phyloP scores from a whole-genome alignment of 2,113 vertebrate species.

The Rhynchomys soricoides region DNA sequence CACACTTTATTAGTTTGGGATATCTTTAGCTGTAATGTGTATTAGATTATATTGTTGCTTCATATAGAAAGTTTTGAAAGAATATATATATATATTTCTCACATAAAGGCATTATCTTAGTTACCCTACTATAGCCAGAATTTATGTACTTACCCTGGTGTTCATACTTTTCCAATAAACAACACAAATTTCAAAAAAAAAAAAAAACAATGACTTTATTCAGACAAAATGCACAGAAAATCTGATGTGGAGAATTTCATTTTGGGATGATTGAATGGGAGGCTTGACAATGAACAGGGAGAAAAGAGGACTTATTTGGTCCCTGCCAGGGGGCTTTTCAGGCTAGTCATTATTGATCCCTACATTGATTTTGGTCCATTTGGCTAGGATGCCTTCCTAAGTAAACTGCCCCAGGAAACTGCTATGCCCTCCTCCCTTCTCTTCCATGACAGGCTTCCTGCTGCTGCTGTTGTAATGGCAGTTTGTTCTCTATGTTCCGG shows the following conservation, averaged over 20 bases:
- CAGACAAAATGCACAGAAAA: background rate
- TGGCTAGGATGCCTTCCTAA: slow-evolving; percentile 9
- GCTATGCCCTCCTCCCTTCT: background rate
- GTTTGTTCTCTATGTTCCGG: background rate
- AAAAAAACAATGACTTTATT: background rate
- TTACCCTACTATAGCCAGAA: background rate
- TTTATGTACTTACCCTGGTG: background rate
- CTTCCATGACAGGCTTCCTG: background rate
- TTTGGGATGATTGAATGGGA: background rate
- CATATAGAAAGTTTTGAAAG: background rate
- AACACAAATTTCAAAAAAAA: background rate
- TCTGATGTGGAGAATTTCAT: background rate
- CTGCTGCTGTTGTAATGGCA: background rate
- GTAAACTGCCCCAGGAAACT: background rate
- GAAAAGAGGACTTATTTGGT: background rate
- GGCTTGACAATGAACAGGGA: background rate
- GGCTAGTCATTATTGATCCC: background rate
- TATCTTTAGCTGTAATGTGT: background rate
- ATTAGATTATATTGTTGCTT: background rate
- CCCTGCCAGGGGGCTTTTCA: background rate
- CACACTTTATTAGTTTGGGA: background rate
- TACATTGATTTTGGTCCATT: background rate
- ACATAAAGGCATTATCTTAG: background rate
- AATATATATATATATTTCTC: background rate
- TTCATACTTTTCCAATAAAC: background rate